These are phyloP conservation scores for Crenichthys baileyi DNA, from an alignment of 2,797 vertebrate species.

Conservation along the genomic window DNA sequence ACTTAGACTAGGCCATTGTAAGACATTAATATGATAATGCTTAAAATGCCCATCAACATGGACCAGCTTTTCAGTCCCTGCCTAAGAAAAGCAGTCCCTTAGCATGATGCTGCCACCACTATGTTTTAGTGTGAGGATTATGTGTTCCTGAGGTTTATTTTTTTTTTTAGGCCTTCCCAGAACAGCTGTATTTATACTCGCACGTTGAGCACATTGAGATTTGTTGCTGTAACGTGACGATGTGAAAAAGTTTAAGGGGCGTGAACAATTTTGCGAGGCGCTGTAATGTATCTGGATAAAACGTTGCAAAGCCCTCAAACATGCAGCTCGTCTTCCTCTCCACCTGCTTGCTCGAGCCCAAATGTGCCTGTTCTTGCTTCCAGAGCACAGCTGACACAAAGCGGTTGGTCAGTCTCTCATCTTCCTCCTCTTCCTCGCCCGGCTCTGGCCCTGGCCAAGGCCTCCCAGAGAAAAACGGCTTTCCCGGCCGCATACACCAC, in stretches of 20 bases:
- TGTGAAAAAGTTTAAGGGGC: neutral
- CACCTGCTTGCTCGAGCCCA: conserved; percentile 80
- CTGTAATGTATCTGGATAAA: neutral
- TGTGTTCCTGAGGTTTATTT: too few relatives aligned
- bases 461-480: conserved; percentile 96
- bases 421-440: conserved; percentile 55
- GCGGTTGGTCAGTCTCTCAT: conserved; percentile 75
- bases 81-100: too few relatives aligned
- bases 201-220: neutral
- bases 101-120: too few relatives aligned
- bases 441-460: conserved; percentile 57
- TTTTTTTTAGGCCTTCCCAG: too few relatives aligned
- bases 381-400: conserved; percentile 98
- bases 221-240: neutral
- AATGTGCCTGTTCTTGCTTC: conserved; percentile 97
- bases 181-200: too few relatives aligned
- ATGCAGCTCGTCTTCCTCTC: conserved; percentile 22
- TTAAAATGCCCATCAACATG: neutral
- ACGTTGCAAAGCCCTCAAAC: neutral
- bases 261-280: neutral
- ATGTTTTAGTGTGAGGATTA: too few relatives aligned
- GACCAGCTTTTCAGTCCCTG: too few relatives aligned
- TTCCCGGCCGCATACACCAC: conserved; percentile 94
- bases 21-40: neutral
- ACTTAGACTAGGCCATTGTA: neutral